Conservation (phyloP, 2,113 vertebrate species). For the Lepisosteus osseus region DNA sequence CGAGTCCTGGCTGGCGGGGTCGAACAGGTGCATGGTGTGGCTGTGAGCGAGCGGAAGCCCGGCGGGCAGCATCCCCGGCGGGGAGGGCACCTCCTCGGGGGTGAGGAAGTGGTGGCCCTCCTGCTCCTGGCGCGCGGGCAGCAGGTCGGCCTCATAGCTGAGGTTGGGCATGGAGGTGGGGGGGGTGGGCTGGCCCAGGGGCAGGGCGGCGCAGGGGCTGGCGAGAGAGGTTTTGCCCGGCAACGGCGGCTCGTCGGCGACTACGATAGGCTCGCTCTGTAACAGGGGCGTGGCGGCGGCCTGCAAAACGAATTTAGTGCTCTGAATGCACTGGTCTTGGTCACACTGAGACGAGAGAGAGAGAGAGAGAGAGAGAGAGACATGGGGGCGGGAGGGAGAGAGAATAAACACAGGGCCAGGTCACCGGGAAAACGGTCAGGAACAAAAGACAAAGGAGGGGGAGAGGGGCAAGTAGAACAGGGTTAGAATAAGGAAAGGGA, state of each 20-base stretch:
- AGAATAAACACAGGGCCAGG: slow-evolving; percentile 24
- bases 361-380: slow-evolving; percentile 23
- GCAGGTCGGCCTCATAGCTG: slow-evolving; percentile 77
- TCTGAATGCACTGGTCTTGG: slow-evolving; percentile 99
- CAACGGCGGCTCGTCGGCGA: slow-evolving; percentile 75
- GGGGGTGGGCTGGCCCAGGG: slow-evolving; percentile 87
- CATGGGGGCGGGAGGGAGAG: slow-evolving; percentile 32
- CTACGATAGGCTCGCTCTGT: slow-evolving; percentile 85
- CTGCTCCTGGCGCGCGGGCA: slow-evolving; percentile 74
- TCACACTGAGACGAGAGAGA: slow-evolving; percentile 78
- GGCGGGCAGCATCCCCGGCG: slow-evolving; percentile 79
- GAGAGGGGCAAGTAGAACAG: not conserved
- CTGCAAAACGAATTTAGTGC: slow-evolving; percentile 99
- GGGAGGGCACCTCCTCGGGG: slow-evolving; percentile 86
- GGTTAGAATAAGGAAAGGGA: not conserved
- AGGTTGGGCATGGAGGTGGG: slow-evolving; percentile 90
- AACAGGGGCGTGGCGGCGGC: slow-evolving; percentile 89
- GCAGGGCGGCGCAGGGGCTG: slow-evolving; percentile 78
- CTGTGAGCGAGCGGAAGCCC: slow-evolving; percentile 80
- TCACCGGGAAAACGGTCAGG: slow-evolving; percentile 21
- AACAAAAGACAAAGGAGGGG: slow-evolving; percentile 17
- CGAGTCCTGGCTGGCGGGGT: slow-evolving; percentile 90
- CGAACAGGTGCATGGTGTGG: slow-evolving; percentile 83
- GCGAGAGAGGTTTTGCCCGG: slow-evolving; percentile 73
- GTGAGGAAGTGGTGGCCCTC: slow-evolving; percentile 87